Evolutionary conservation across 2,888 invertebrate species (phyloP).

Genomic region (Thelaira solivaga): DNA sequence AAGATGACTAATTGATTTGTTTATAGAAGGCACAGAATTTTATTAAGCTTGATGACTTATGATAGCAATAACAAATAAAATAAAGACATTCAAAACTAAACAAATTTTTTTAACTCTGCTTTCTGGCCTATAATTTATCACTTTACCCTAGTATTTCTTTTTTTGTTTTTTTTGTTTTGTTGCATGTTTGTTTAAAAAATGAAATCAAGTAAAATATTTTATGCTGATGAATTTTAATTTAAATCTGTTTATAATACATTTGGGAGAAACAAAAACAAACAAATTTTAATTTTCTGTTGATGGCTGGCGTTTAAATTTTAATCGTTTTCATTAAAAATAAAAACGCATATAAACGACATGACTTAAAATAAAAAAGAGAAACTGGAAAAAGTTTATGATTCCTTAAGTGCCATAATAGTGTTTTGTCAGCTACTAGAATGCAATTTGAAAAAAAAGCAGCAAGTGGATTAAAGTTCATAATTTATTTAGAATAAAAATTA

Average conservation of each 20-base stretch:
- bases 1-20: no score
- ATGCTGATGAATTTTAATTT: conserved; percentile 26
- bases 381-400: conserved; percentile 9
- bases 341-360: background rate
- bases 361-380: background rate
- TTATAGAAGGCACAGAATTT: no score
- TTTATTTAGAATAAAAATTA: no score
- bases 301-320: conserved; percentile 42
- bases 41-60: no score
- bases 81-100: no score
- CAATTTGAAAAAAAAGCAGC: background rate
- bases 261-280: conserved; percentile 4
- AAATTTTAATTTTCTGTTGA: conserved; percentile 21
- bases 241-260: conserved; percentile 31
- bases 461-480: conserved; percentile 32
- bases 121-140: background rate
- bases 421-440: background rate
- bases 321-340: conserved; percentile 35
- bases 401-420: background rate
- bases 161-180: no score
- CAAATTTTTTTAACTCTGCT: no score
- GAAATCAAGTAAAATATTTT: background rate
- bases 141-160: background rate
- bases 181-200: background rate
- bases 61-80: no score